A percentile compares a stretch with the other conserved stretches of the same genome.
phyloP scores from a whole-genome alignment of 2,113 vertebrate species.

The Spea multiplicata region DNA sequence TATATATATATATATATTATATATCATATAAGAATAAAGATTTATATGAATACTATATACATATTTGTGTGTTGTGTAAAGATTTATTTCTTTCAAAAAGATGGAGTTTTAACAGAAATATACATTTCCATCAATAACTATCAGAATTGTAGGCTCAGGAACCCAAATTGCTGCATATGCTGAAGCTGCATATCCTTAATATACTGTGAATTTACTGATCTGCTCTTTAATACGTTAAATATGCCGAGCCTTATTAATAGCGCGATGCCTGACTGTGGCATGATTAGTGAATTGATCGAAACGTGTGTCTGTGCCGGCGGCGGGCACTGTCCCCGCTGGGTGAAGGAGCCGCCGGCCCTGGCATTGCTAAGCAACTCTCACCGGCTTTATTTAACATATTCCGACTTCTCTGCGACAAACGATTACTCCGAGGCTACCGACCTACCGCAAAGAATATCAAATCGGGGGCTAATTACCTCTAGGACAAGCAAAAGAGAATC shows the following conservation, averaged over 20 bases:
- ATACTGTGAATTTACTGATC: conserved; percentile 42
- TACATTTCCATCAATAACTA: conserved; percentile 41
- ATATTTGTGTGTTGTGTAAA: too few species aligned
- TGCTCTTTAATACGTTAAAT: conserved; percentile 55
- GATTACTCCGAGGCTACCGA: conserved; percentile 8
- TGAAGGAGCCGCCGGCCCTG: conserved; percentile 2
- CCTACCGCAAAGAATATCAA: too few species aligned
- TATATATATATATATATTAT: not conserved
- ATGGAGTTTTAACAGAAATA: not conserved
- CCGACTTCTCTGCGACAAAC: conserved; percentile 34
- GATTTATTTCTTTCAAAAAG: too few species aligned
- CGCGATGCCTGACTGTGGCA: too few species aligned
- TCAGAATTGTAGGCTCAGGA: not conserved
- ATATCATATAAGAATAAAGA: not conserved
- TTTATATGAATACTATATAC: too few species aligned
- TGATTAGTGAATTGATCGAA: too few species aligned
- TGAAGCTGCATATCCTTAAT: not conserved
- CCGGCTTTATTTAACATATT: conserved; percentile 63
- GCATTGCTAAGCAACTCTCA: conserved; percentile 70
- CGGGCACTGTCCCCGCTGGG: too few species aligned
- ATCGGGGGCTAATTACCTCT: too few species aligned
- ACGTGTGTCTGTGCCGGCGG: conserved; percentile 35
- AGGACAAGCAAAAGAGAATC: too few species aligned
- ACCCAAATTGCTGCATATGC: conserved; percentile 10
- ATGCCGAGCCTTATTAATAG: conserved; percentile 50